Evolutionary conservation across 2,113 vertebrate species (phyloP), one percentile per base, ranked within the genome.

Genomic region (Clarias macrocephalus): DNA sequence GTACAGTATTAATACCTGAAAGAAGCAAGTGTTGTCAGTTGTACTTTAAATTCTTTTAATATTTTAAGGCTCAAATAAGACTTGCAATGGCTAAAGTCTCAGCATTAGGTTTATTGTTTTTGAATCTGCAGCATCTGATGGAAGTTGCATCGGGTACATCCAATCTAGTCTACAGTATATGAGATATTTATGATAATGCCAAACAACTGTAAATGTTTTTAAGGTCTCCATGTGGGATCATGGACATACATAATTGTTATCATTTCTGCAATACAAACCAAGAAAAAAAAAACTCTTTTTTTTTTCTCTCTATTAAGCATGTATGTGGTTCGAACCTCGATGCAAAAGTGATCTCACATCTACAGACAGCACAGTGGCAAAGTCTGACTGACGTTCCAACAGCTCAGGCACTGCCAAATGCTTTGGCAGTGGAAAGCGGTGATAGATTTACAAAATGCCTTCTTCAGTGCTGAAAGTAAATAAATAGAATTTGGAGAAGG

Each of bases 371-470:
- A 59, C 16, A 57, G n/a, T 15, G 8, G 54, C 59, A 11, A 37
- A 8, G 28, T 60, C 79, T 80, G 56, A 62, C 79, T 80, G 79
- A 80, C 79, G 23, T 60, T 80, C 30, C 30, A 60, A 80, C 28
- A 59, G 60, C 10, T 7, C 10, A 80, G 10, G 19, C 18, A 37
- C 10, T 37, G 79, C 79, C 79, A 80, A 62, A 80, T 1, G 19
- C 57, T 60, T 60, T 80, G 79, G 79, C 79, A 80, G 23, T 21
- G 19, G 19, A 80, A 80, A 37, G 18, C 57, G 42, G 28, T 59
- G n/a, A 57, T 54, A 77, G 25, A 79, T 57, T 56, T 56, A 16
- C 76, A 79, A 79, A 57, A 13, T 11, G 9, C 1, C 33, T 70
- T 72, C 72, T 75, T 48, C 37, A 52, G 19, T 48, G 54, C 56